Evolutionary conservation across 2,113 vertebrate genomes (phyloP).

Genomic region (Sturnira hondurensis): DNA sequence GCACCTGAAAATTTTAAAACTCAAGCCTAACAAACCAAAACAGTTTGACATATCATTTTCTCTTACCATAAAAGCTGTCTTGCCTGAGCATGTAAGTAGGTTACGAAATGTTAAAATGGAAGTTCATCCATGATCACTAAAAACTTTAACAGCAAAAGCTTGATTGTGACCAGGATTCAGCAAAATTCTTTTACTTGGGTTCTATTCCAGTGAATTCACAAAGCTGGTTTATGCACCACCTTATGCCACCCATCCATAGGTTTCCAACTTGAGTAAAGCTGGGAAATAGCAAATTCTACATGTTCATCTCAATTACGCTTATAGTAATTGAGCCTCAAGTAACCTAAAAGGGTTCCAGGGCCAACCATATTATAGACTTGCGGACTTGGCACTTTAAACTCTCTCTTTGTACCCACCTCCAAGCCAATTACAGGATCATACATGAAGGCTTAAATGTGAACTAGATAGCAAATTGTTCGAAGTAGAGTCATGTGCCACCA

Average conservation of each 20-base stretch:
- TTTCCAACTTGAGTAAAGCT: not conserved
- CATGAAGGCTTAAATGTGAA: not conserved
- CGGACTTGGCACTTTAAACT: not conserved
- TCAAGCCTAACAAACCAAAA: not conserved
- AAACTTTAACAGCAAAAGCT: slow-evolving; percentile 24
- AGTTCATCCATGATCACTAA: not conserved
- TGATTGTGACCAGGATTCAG: slow-evolving; percentile 10
- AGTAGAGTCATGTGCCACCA: not conserved
- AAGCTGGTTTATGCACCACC: not conserved
- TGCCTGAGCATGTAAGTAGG: not conserved
- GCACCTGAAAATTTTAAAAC: not conserved
- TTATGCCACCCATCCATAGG: not conserved
- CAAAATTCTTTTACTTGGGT: not conserved
- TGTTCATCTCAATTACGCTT: not conserved
- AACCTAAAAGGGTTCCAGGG: slow-evolving; percentile 27
- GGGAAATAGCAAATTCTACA: not conserved
- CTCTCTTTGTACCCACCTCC: not conserved
- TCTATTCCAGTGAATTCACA: not conserved
- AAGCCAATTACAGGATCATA: not conserved
- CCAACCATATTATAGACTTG: not conserved
- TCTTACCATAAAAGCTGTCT: not conserved
- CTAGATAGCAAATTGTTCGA: not conserved
- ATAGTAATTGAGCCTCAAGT: not conserved
- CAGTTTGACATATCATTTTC: not conserved
- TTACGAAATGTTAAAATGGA: not conserved